Evolutionary conservation across 2,113 vertebrate species (phyloP).

Genomic region (Marmota flaviventris): DNA sequence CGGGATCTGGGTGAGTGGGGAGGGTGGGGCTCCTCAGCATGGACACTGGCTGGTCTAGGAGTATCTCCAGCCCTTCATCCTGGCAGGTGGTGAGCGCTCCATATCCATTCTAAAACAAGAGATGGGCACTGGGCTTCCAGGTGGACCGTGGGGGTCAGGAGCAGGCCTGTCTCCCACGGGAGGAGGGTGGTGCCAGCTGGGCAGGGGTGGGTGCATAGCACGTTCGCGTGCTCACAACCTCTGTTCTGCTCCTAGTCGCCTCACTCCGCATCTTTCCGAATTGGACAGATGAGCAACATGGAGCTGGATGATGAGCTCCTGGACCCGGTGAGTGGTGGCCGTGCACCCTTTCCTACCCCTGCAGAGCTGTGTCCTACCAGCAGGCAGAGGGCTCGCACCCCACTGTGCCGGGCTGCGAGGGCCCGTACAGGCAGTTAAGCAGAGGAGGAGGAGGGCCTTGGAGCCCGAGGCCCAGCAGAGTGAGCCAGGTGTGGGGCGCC

Average conservation of each 20-base stretch:
- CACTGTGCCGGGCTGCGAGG: neutral
- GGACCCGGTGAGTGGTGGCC: slow-evolving; percentile 84
- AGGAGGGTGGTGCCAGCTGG: neutral
- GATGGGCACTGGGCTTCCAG: neutral
- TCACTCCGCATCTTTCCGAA: slow-evolving; percentile 88
- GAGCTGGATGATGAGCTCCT: slow-evolving; percentile 93
- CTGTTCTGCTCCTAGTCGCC: slow-evolving; percentile 87
- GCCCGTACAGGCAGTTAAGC: neutral
- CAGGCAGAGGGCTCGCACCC: rapidly evolving
- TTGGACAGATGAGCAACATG: slow-evolving; percentile 95
- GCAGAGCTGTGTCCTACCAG: neutral
- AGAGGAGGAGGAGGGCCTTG: neutral
- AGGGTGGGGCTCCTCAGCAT: neutral
- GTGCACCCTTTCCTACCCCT: neutral
- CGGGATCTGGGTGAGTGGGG: no score
- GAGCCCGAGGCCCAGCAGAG: neutral
- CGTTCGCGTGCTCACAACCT: rapidly evolving
- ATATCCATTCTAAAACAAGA: neutral
- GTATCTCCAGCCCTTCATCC: neutral
- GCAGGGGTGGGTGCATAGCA: rapidly evolving
- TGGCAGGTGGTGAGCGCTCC: neutral
- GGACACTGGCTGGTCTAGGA: rapidly evolving
- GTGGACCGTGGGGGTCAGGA: no score
- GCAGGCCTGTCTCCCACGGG: neutral
- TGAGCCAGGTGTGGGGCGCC: neutral